Percentiles rank a stretch among this genome's conserved stretches.
Conservation (phyloP, 2,113 vertebrate genomes). For the Crocuta crocuta region DNA sequence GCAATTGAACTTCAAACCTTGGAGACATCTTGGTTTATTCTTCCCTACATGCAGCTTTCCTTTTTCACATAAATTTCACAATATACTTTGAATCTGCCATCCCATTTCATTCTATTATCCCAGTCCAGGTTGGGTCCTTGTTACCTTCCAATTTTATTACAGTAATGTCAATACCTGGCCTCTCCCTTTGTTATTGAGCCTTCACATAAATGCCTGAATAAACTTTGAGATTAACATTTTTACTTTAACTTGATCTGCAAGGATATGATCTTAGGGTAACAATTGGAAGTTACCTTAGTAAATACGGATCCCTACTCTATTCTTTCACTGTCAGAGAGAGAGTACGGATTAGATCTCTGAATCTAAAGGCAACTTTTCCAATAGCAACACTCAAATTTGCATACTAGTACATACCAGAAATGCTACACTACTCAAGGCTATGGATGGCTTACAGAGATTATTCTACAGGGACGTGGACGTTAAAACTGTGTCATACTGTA, state of each 20-base stretch:
- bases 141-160: neutral
- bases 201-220: neutral
- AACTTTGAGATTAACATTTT: neutral
- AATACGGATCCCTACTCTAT: neutral
- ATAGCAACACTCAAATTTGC: neutral
- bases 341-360: neutral
- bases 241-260: neutral
- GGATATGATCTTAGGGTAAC: neutral
- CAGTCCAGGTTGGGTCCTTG: neutral
- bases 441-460: neutral
- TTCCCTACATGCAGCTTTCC: neutral
- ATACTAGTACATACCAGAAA: neutral
- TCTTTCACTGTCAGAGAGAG: neutral
- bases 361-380: constrained; percentile 3
- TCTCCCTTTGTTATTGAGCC: neutral
- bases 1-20: neutral
- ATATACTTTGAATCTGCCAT: neutral
- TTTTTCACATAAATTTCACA: neutral
- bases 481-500: neutral
- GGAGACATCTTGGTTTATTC: neutral
- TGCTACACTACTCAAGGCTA: neutral
- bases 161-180: neutral
- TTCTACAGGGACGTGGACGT: neutral
- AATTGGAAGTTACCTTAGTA: neutral
- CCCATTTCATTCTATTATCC: neutral